Conservation (phyloP, 1,140 invertebrate genomes). For the Stenopsyche tienmushanensis region DNA sequence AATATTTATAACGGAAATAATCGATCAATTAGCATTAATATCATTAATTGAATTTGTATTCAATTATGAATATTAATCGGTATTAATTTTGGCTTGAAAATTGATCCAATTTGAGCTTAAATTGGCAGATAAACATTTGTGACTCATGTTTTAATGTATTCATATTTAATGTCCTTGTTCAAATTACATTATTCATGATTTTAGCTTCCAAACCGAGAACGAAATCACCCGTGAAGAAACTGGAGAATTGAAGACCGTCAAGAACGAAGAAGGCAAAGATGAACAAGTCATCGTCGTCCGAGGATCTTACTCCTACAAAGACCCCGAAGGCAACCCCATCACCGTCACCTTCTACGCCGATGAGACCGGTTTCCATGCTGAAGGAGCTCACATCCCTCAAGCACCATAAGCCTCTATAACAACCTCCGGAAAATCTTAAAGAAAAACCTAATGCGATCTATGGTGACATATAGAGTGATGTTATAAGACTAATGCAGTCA, state of each 20-base stretch:
- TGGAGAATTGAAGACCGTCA: slow-evolving; percentile 47
- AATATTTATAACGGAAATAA: too few relatives aligned
- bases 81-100: too few relatives aligned
- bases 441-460: too few relatives aligned
- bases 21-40: neutral
- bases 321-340: slow-evolving; percentile 33
- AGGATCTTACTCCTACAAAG: slow-evolving; percentile 40
- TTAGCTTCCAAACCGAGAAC: slow-evolving; percentile 50
- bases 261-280: slow-evolving; percentile 53
- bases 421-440: too few relatives aligned
- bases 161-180: too few relatives aligned
- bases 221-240: slow-evolving; percentile 46
- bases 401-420: slow-evolving; percentile 47
- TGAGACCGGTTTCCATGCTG: slow-evolving; percentile 50
- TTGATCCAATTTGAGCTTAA: too few relatives aligned
- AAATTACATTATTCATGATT: slow-evolving; percentile 16
- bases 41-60: neutral
- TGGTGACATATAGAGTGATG: neutral
- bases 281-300: slow-evolving; percentile 49
- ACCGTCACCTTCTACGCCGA: slow-evolving; percentile 55
- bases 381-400: slow-evolving; percentile 57
- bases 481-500: neutral
- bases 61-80: too few relatives aligned
- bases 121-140: too few relatives aligned
- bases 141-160: too few relatives aligned